Percentiles rank a stretch among this genome's conserved stretches.
Evolutionary conservation across 2,888 invertebrate species (phyloP).

Genomic region (Apocheima hispidaria): DNA sequence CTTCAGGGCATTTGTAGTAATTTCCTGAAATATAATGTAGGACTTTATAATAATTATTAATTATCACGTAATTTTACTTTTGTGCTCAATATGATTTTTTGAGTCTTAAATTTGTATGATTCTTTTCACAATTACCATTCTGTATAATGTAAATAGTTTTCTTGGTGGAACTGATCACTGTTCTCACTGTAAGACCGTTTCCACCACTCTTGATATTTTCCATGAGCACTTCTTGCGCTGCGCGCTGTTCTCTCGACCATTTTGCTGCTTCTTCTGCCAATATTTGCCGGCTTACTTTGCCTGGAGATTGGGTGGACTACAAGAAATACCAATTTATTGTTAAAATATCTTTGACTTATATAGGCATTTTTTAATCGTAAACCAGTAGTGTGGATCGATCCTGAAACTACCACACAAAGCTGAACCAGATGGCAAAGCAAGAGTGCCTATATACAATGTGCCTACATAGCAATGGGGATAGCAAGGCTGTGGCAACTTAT

Average conservation of each 20-base stretch:
- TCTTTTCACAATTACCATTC: conserved; percentile 62
- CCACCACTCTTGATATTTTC: conserved; percentile 81
- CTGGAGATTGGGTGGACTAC: conserved; percentile 76
- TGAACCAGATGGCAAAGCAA: too few relatives aligned
- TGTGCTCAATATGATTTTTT: background rate
- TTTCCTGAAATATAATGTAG: conserved; percentile 58
- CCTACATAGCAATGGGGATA: background rate
- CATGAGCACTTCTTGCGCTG: conserved; percentile 79
- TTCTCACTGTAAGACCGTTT: conserved; percentile 77
- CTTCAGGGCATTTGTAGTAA: conserved; percentile 74
- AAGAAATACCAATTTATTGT: conserved; percentile 19
- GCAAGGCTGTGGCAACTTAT: background rate
- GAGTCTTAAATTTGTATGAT: background rate
- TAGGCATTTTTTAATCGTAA: too few relatives aligned
- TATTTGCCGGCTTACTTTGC: conserved; percentile 78
- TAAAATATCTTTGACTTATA: too few relatives aligned
- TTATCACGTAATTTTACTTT: background rate
- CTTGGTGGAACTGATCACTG: conserved; percentile 64
- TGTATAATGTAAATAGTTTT: conserved; percentile 77
- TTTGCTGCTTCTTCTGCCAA: conserved; percentile 81
- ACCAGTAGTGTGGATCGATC: too few relatives aligned
- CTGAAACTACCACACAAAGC: too few relatives aligned
- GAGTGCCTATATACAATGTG: too few relatives aligned
- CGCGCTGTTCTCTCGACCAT: conserved; percentile 80
- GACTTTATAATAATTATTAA: background rate